These are phyloP conservation scores for Meleagris gallopavo DNA, from an alignment of 2,113 vertebrate species.

Conservation along the genomic window DNA sequence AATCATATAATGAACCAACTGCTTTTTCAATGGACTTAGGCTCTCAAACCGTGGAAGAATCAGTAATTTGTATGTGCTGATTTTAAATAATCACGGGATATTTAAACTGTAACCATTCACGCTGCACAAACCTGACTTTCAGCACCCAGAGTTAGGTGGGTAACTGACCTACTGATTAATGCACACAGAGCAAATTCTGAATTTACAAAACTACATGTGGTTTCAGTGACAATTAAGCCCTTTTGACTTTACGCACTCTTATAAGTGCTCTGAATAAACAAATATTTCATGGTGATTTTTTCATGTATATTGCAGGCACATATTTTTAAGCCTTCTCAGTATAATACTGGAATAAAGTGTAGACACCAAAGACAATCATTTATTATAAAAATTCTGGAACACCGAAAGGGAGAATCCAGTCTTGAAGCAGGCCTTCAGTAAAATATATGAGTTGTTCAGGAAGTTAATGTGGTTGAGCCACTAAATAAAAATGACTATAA, in stretches of 20 bases:
- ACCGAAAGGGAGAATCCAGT: constrained; percentile 35
- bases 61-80: background rate
- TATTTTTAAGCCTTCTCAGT: constrained; percentile 49
- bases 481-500: constrained; percentile 77
- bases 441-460: constrained; percentile 68
- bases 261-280: background rate
- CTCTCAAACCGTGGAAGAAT: background rate
- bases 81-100: background rate
- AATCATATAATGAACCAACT: background rate
- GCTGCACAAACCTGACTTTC: background rate
- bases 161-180: background rate
- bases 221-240: constrained; percentile 13
- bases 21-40: background rate
- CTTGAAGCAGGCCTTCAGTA: constrained; percentile 55
- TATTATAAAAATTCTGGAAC: constrained; percentile 64
- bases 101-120: background rate
- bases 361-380: constrained; percentile 64
- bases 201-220: background rate
- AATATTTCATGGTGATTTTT: background rate
- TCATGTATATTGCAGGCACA: background rate
- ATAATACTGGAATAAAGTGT: constrained; percentile 40
- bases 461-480: constrained; percentile 74
- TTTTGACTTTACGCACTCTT: background rate
- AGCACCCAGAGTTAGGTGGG: background rate
- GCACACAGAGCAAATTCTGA: background rate